Conservation (phyloP, 2,888 invertebrate genomes). For the Sycophila texana region DNA sequence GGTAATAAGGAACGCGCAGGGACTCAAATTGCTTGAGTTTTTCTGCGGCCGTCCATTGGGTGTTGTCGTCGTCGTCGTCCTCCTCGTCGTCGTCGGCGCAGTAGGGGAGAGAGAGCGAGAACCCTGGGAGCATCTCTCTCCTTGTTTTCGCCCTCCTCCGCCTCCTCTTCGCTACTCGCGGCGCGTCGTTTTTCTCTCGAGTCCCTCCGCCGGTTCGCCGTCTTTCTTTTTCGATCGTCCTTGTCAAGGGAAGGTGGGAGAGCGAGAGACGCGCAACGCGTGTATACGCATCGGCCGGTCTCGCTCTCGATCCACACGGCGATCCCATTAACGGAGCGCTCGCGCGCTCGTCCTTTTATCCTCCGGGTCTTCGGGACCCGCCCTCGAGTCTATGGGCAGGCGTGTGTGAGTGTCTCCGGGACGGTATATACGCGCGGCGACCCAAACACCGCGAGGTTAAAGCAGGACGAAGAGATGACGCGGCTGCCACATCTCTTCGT, state of each 20-base stretch:
- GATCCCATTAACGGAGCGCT: slow-evolving; percentile 61
- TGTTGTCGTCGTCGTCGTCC: slow-evolving; percentile 72
- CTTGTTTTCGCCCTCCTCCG: slow-evolving; percentile 34
- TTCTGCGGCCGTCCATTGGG: slow-evolving; percentile 72
- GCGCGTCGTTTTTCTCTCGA: slow-evolving; percentile 21
- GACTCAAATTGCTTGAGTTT: slow-evolving; percentile 73
- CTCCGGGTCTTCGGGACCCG: slow-evolving; percentile 52
- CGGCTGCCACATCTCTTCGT: slow-evolving; percentile 47
- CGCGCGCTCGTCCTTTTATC: slow-evolving; percentile 49
- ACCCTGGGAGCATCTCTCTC: slow-evolving; percentile 47
- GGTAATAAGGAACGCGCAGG: slow-evolving; percentile 72
- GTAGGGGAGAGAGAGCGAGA: slow-evolving; percentile 39
- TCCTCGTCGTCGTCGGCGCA: slow-evolving; percentile 58
- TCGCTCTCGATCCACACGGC: slow-evolving; percentile 42
- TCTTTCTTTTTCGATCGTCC: slow-evolving; percentile 55
- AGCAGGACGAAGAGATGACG: slow-evolving; percentile 39
- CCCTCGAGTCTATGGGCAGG: slow-evolving; percentile 25
- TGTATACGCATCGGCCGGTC: slow-evolving; percentile 41
- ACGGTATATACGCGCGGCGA: neutral
- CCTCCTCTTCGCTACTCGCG: slow-evolving; percentile 26
- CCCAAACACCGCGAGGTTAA: slow-evolving; percentile 41
- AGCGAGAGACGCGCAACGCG: slow-evolving; percentile 4
- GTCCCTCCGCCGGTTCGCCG: slow-evolving; percentile 28
- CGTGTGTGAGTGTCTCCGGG: slow-evolving; percentile 46
- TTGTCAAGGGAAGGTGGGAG: slow-evolving; percentile 49